phyloP scores from a whole-genome alignment of 2,797 vertebrate species.

The Silurus aristotelis region DNA sequence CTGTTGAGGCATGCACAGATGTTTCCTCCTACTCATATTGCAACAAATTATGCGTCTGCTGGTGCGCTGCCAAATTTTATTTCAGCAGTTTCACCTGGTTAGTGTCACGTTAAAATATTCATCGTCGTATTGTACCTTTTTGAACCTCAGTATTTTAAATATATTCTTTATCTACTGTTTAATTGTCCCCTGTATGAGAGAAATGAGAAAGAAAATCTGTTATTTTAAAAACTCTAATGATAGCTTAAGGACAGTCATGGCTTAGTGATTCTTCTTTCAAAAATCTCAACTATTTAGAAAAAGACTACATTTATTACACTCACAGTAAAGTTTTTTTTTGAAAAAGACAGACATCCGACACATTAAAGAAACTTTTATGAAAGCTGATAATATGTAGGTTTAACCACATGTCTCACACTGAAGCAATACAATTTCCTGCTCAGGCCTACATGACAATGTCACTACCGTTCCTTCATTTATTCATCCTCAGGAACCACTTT shows the following conservation, averaged over 20 bases:
- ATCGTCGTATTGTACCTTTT: neutral
- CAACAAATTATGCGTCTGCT: neutral
- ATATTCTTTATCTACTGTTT: neutral
- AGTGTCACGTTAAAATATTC: neutral
- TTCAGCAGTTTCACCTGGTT: slow-evolving; percentile 17
- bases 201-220: neutral
- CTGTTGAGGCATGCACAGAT: neutral
- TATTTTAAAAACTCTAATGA: neutral
- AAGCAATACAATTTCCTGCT: neutral
- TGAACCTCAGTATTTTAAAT: too few species aligned
- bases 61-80: neutral
- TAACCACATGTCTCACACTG: neutral
- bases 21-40: neutral
- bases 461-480: neutral
- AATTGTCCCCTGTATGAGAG: neutral
- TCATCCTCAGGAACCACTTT: neutral
- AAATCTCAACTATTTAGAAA: neutral
- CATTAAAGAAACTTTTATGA: neutral
- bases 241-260: neutral
- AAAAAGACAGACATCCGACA: neutral
- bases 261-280: neutral
- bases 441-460: neutral
- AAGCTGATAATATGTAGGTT: neutral
- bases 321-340: neutral
- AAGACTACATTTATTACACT: neutral